A percentile compares a stretch with the other conserved stretches of the same genome.
Evolutionary conservation across 2,797 vertebrate species (phyloP).

Genomic region (Diplodus sargus): DNA sequence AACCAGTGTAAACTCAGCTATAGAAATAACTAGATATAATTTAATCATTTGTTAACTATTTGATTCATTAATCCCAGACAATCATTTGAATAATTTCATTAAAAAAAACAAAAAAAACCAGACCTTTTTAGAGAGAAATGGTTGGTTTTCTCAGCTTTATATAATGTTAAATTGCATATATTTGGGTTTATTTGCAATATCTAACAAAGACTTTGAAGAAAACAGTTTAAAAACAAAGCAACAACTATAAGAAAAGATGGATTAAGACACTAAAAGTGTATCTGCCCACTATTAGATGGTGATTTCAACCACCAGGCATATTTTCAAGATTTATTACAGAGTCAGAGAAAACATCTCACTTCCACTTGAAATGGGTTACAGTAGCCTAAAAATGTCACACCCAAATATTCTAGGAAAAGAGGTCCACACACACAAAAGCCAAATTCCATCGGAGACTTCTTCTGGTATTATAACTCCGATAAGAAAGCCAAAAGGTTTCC

Average conservation of each 20-base stretch:
- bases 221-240: no score
- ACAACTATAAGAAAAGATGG: background rate
- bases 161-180: background rate
- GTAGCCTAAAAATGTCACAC: slow-evolving; percentile 39
- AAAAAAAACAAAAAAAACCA: background rate
- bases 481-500: slow-evolving; percentile 59
- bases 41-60: background rate
- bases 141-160: background rate
- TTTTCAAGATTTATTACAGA: background rate
- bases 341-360: background rate
- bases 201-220: no score
- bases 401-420: slow-evolving; percentile 28
- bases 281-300: slow-evolving; percentile 1
- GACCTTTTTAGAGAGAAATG: no score
- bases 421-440: slow-evolving; percentile 42
- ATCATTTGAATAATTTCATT: background rate
- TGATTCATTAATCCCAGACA: background rate
- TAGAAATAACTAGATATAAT: background rate
- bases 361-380: slow-evolving; percentile 22
- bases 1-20: no score
- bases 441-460: slow-evolving; percentile 34
- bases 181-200: background rate
- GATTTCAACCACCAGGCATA: background rate
- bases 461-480: slow-evolving; percentile 22
- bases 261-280: background rate